A percentile compares a stretch with the other conserved stretches of the same genome.
Conservation (phyloP, 1,140 invertebrate genomes). For the Subanguina moxae region DNA sequence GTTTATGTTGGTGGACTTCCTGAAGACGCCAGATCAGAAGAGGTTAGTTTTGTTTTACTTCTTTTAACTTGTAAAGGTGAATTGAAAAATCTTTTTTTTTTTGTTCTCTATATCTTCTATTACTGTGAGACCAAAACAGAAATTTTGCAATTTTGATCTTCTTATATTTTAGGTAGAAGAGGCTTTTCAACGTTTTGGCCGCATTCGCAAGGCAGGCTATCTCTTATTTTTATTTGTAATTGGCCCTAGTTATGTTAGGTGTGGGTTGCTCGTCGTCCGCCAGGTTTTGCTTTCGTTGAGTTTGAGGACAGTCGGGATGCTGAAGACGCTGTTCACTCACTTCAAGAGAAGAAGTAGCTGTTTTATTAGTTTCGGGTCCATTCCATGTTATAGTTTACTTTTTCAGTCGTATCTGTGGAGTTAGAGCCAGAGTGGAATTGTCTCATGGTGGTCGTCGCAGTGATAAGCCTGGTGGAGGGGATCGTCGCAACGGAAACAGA, state of each 20-base stretch:
- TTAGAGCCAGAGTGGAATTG: conserved; percentile 55
- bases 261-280: conserved; percentile 88
- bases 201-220: conserved; percentile 84
- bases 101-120: neutral
- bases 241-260: too few species aligned
- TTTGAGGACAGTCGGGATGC: conserved; percentile 90
- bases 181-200: conserved; percentile 88
- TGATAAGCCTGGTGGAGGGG: conserved; percentile 34
- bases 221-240: too few species aligned
- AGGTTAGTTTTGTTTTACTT: conserved; percentile 64
- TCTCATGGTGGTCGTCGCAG: conserved; percentile 46
- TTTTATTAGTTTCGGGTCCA: conserved; percentile 12
- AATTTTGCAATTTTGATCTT: neutral
- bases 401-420: conserved; percentile 57
- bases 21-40: conserved; percentile 54
- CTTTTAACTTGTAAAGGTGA: neutral
- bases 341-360: conserved; percentile 71
- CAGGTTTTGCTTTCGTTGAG: conserved; percentile 91
- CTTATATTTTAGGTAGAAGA: conserved; percentile 72
- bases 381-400: neutral
- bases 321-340: conserved; percentile 80
- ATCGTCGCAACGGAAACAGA: conserved; percentile 23
- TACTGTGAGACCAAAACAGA: too few species aligned
- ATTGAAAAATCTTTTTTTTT: neutral
- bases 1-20: conserved; percentile 88